These are phyloP conservation scores for Arctopsyche grandis DNA, from an alignment of 1,140 invertebrate genomes.

Conservation along the genomic window DNA sequence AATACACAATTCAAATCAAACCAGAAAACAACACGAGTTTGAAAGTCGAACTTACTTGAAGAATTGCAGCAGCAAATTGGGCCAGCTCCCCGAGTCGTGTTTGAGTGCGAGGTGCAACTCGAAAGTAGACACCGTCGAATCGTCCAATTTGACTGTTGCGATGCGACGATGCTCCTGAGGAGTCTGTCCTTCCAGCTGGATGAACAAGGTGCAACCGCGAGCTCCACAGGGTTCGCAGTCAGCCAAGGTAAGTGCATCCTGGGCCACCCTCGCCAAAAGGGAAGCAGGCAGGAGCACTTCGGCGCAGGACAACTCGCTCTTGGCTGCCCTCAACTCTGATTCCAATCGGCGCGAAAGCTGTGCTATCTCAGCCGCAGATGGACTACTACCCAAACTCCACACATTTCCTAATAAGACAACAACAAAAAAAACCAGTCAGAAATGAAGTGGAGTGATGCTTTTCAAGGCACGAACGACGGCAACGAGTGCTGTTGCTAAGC, in stretches of 20 bases:
- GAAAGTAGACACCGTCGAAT: constrained; percentile 84
- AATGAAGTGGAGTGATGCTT: neutral
- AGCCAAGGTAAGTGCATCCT: constrained; percentile 80
- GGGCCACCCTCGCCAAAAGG: constrained; percentile 77
- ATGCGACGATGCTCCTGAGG: constrained; percentile 66
- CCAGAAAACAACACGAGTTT: neutral
- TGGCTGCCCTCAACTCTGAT: constrained; percentile 78
- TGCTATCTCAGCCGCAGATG: constrained; percentile 61
- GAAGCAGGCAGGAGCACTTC: constrained; percentile 84
- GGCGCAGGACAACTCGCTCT: constrained; percentile 77
- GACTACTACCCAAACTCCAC: constrained; percentile 44
- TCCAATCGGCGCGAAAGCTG: constrained; percentile 78
- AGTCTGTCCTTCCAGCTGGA: constrained; percentile 77
- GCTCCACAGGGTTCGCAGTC: constrained; percentile 88
- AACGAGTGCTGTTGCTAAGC: constrained; percentile 34
- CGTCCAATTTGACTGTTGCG: constrained; percentile 81
- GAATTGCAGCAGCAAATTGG: constrained; percentile 83
- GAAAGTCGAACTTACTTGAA: constrained; percentile 75
- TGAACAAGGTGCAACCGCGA: constrained; percentile 78
- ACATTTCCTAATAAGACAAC: constrained; percentile 44
- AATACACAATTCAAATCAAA: neutral
- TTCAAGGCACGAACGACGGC: no score
- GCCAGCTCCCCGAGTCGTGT: constrained; percentile 84
- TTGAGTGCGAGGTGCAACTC: constrained; percentile 86
- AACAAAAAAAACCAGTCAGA: constrained; percentile 14